These are phyloP conservation scores for Pseudococcus longispinus DNA, from an alignment of 2,888 invertebrate species.

Conservation along the genomic window DNA sequence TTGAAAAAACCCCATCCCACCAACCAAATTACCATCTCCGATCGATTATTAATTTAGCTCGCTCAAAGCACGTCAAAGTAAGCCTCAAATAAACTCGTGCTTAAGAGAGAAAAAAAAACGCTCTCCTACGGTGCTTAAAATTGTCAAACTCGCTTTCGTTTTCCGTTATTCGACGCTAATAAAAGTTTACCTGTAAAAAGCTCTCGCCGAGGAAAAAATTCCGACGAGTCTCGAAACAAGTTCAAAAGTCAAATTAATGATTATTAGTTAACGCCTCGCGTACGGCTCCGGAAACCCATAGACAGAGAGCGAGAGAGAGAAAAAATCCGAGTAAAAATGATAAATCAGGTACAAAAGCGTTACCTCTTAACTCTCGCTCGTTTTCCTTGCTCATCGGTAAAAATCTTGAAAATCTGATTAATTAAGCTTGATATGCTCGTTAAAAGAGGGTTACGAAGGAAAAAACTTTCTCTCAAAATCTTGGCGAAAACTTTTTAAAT, in stretches of 20 bases:
- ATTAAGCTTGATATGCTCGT: constrained; percentile 25
- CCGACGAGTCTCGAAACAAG: neutral
- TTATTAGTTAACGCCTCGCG: constrained; percentile 31
- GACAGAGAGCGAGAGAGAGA: neutral
- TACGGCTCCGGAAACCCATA: neutral
- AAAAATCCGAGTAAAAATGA: neutral
- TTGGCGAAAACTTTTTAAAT: constrained; percentile 29
- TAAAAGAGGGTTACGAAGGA: neutral
- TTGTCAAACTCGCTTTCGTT: constrained; percentile 7
- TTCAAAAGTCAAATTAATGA: constrained; percentile 39
- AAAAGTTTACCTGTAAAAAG: neutral
- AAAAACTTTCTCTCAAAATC: neutral
- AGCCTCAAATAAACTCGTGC: neutral
- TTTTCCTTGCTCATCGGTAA: constrained; percentile 12
- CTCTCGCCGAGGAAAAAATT: neutral
- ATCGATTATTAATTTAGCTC: constrained; percentile 10
- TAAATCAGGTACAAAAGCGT: constrained; percentile 18
- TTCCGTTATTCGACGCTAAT: constrained; percentile 2
- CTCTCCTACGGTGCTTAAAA: neutral
- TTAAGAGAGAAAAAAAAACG: neutral
- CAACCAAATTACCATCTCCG: neutral
- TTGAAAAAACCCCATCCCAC: neutral
- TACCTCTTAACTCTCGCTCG: neutral
- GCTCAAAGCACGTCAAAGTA: neutral
- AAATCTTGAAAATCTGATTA: constrained; percentile 34